Base-by-base conservation (phyloP, 2,888 invertebrate species). In the Catocala sponsa region DNA sequence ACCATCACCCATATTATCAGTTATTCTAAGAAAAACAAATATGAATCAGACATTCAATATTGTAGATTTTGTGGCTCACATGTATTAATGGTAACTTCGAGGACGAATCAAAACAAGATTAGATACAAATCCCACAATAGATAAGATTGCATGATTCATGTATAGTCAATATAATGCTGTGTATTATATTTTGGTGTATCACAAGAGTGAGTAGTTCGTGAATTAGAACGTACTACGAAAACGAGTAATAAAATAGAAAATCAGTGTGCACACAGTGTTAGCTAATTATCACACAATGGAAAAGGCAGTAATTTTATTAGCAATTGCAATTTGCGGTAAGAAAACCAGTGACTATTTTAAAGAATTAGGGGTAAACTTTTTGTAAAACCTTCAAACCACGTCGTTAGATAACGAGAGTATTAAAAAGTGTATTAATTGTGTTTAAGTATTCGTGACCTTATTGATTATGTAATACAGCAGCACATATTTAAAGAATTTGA, bases 271-370 rank as follows among this genome's bases (percentile, higher is more conserved):
- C 6, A 38, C 1, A 38, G 35, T 44, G 6, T 4, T 25, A 12
- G 15, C 9, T 44, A 12, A 11, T 43, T 12, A 12, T 15, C 9
- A 10, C 25, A 55, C 49, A 5, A 72, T 72, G 72, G 35, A 63
- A 49, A 63, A 66, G 35, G 33, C 60, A 53, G 35, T 66, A 25
- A 55, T 50, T 11, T 32, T 63, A 5, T 54, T 72, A 11, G 46
- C 55, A 5, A 38, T 69, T 12, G 66, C 63, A 6, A 6, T 69
- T 51, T 65, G 53, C 9, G 63, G 71, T 72, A 60, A 47, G 46
- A 13, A 47, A 5, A 10, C 9, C 9, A 7, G 35, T 38, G 6
- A 38, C 2, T 7, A 38, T 38, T 38, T 38, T 5, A 38, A 38
- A 25, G 25, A 25, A 25, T 25, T 25, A 25, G 0, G 25, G 25